Base-by-base conservation (phyloP, 2,888 invertebrate species). In the Amblyjoppa fuscipennis region DNA sequence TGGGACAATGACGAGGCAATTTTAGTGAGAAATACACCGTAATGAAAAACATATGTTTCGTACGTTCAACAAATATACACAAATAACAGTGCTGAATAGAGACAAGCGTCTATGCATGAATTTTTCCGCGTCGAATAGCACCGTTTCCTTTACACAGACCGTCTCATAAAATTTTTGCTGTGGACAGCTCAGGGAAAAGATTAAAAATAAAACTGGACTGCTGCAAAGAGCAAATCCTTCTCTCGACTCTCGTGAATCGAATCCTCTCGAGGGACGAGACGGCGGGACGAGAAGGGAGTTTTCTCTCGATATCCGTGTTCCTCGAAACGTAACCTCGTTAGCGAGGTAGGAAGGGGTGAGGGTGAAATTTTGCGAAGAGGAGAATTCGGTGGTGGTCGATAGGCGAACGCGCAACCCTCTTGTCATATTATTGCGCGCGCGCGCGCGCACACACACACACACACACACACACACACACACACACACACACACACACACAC, bases 291-390 rank as follows among this genome's bases (percentile, higher is more conserved):
- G 71, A 49, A 69, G 74, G 64, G 11, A 66, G 70, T 74, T 53
- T 68, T 34, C 74, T 78, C 79, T 75, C 75, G 79, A 85, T 85
- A 85, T 79, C 81, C 82, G 79, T 78, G 82, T 82, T 82, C 70
- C 79, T 79, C 71, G 75, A 75, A 75, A 74, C 56, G 85, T 82
- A 85, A 85, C 85, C 82, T 85, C 85, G 85, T 85, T 82, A 82
- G 49, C 66, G 51, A n/a, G 51, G n/a, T 5, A n/a, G n/a, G 51
- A n/a, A 3, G 5, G 51, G 51, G n/a, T 16, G 51, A n/a, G n/a
- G n/a, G 16, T 16, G 51, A 51, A n/a, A 51, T 51, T 51, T 51
- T 11, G n/a, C 4, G 51, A 51, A 41, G 41, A 41, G 41, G 41
- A 41, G 41, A 41, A 41, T 41, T 41, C 41, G 41, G 9, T 41